These are phyloP conservation scores for Nannobrachium achirus DNA, from an alignment of 2,113 vertebrate species.

Conservation along the genomic window DNA sequence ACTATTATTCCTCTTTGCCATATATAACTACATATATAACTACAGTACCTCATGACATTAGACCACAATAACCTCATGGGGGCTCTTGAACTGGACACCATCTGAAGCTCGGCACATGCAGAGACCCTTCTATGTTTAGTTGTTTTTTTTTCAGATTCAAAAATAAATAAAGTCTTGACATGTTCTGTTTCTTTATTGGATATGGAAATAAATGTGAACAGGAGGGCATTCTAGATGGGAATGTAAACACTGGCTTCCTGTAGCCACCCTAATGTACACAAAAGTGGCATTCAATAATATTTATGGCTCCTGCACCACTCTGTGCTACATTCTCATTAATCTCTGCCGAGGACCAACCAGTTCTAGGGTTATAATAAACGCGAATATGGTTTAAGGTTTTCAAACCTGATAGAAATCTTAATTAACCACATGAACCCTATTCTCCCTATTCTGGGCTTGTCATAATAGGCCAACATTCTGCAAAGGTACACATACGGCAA, in stretches of 20 bases:
- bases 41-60: constrained; percentile 8
- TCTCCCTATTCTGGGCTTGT: neutral
- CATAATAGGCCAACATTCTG: too few relatives aligned
- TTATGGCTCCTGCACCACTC: constrained; percentile 42
- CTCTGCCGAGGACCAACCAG: neutral
- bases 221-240: constrained; percentile 13
- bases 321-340: constrained; percentile 12
- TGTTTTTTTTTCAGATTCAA: constrained; percentile 4
- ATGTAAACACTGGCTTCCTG: constrained; percentile 60
- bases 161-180: constrained; percentile 1
- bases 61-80: neutral
- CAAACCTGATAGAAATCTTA: neutral
- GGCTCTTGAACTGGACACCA: neutral
- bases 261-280: constrained; percentile 42
- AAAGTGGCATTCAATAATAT: constrained; percentile 45
- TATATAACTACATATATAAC: constrained; percentile 11
- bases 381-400: neutral
- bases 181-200: constrained; percentile 15
- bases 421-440: neutral
- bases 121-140: too few relatives aligned
- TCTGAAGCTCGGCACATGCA: neutral
- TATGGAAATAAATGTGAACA: constrained; percentile 31
- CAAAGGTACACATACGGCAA: too few relatives aligned
- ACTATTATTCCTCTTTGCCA: constrained; percentile 24
- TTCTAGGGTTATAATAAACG: neutral